Percentiles rank a stretch among this genome's conserved stretches.
phyloP scores from a whole-genome alignment of 2,113 vertebrate genomes.

The Melanocharis versteri region DNA sequence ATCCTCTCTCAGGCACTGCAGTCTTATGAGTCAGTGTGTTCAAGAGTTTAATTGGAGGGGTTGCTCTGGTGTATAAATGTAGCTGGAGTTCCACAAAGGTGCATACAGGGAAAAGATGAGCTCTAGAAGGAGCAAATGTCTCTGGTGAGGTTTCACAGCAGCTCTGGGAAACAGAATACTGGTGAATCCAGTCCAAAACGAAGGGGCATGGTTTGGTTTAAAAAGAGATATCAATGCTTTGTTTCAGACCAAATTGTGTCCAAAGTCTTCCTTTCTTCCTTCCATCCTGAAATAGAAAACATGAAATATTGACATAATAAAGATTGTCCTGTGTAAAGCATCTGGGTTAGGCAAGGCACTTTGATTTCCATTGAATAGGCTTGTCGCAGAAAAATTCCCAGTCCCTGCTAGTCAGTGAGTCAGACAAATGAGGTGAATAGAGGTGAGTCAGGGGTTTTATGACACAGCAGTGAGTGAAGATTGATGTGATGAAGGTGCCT shows the following conservation, averaged over 20 bases:
- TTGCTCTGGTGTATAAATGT: background rate
- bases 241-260: background rate
- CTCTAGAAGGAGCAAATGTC: background rate
- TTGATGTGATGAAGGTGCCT: background rate
- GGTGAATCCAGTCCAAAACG: background rate
- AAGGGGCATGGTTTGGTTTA: background rate
- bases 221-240: background rate
- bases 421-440: background rate
- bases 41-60: background rate
- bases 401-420: background rate
- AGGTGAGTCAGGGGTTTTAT: background rate
- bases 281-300: background rate
- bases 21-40: background rate
- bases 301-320: background rate
- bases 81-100: background rate
- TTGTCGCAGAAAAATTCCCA: background rate
- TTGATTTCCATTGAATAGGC: background rate
- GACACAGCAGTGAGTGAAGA: background rate
- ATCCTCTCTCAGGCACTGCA: background rate
- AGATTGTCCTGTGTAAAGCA: background rate
- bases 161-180: background rate
- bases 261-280: background rate
- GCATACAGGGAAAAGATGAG: background rate
- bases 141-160: fast-evolving
- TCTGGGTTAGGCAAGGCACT: background rate